Evolutionary conservation across 2,888 invertebrate genomes (phyloP), one percentile per base, ranked within the genome.

Genomic region (Cheilosia soror): DNA sequence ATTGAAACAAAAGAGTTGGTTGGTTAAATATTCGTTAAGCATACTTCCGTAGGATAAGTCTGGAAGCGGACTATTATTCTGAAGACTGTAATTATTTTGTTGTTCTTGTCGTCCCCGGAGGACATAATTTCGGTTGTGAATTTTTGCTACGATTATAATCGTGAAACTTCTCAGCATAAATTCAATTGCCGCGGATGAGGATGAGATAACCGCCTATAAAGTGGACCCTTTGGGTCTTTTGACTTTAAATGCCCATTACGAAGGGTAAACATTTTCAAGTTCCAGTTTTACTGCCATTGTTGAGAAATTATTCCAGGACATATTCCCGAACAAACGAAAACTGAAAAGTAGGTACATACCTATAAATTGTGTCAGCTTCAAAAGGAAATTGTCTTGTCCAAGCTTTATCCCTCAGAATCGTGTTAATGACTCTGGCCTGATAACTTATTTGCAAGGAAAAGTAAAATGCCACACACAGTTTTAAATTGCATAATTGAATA

Each of bases 1-100:
- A 62, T 37, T 40, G 9, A 53, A 53, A 51, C 49, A 44, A 66
- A 65, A 58, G 40, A 57, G 58, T 9, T 7, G 55, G 65, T 65
- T 75, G 53, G 27, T 47, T 47, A 65, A 65, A 57, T 75, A 75
- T 27, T 62, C 27, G 66, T 40, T 51, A 7, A 33, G 49, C 57
- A 69, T n/a, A 51, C 42, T 33, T 37, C 25, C 53, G 27, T 13
- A 53, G 53, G 29, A 66, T 37, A 2, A 37, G 37, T 37, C 37
- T 37, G 37, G 11, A 11, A 11, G 40, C 25, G 27, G 57, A 4
- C 47, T 31, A 20, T 20, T 31, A 27, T 11, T 7, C 4, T 37
- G 49, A 37, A 42, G 5, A 20, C 6, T 29, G 53, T 31, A 55
- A 68, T 68, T 55, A 55, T 42, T 3, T 29, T 27, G n/a, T 27